Conservation (phyloP, 2,797 vertebrate genomes). For the Austrolebias charrua region DNA sequence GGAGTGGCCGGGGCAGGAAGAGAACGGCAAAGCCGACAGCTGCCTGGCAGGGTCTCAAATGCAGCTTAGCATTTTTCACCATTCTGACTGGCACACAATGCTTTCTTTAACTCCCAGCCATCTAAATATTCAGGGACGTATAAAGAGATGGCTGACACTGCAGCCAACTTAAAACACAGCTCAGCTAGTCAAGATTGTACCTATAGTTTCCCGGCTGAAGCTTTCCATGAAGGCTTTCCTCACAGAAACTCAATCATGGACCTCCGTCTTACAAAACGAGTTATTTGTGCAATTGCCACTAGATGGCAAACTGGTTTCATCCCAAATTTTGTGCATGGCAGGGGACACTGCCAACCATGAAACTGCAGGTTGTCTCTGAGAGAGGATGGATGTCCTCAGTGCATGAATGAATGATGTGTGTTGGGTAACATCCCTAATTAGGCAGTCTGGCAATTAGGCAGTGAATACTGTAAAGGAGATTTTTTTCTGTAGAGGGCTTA, state of each 20-base stretch:
- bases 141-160: slow-evolving; percentile 77
- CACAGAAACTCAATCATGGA: slow-evolving; percentile 61
- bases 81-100: slow-evolving; percentile 80
- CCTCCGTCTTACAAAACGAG: slow-evolving; percentile 29
- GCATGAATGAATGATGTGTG: slow-evolving; percentile 77
- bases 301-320: slow-evolving; percentile 82
- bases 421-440: slow-evolving; percentile 78
- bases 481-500: slow-evolving; percentile 59
- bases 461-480: slow-evolving; percentile 64
- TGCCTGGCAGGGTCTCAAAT: slow-evolving; percentile 81
- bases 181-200: slow-evolving; percentile 71
- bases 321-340: slow-evolving; percentile 39
- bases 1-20: slow-evolving; percentile 73
- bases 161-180: slow-evolving; percentile 71
- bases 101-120: slow-evolving; percentile 76
- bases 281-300: slow-evolving; percentile 67
- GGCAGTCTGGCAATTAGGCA: slow-evolving; percentile 74
- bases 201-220: slow-evolving; percentile 68
- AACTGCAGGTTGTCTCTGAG: slow-evolving; percentile 61
- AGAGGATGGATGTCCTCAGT: slow-evolving; percentile 73
- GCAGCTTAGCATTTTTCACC: slow-evolving; percentile 80
- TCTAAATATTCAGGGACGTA: slow-evolving; percentile 78
- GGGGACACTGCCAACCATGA: slow-evolving; percentile 48
- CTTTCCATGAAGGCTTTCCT: slow-evolving; percentile 70
- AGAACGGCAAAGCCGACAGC: slow-evolving; percentile 82